These are phyloP conservation scores for Channallabes apus DNA, from an alignment of 2,797 vertebrate genomes.

Conservation along the genomic window DNA sequence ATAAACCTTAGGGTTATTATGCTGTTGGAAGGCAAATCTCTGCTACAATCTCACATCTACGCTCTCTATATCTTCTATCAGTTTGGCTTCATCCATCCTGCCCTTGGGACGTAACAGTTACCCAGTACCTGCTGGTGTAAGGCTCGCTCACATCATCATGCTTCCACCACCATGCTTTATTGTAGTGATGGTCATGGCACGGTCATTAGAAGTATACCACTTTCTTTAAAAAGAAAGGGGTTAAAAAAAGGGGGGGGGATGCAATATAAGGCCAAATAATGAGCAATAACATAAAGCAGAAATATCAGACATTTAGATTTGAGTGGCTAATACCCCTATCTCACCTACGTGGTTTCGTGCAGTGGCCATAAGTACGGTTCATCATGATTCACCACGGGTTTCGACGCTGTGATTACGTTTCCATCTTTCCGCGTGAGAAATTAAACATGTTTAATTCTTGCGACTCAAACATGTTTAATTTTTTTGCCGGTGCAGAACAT, in stretches of 20 bases:
- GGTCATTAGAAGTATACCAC: not conserved
- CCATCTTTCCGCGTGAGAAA: no score
- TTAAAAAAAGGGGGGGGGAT: no score
- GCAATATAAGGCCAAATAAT: slow-evolving; percentile 2
- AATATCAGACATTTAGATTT: not conserved
- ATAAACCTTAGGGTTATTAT: not conserved
- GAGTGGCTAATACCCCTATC: no score
- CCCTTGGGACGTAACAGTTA: not conserved
- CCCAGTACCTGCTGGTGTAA: not conserved
- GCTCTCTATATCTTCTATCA: not conserved
- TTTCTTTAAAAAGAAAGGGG: no score
- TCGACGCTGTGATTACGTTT: no score
- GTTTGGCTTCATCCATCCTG: not conserved
- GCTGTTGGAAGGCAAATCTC: not conserved
- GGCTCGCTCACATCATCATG: not conserved
- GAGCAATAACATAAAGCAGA: slow-evolving; percentile 4
- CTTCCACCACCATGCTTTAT: slow-evolving; percentile 1
- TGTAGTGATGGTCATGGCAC: not conserved
- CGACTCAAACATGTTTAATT: no score
- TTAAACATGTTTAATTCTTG: no score
- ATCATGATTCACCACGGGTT: no score
- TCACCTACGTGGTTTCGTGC: no score
- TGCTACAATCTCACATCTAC: not conserved
- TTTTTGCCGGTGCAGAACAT: no score
- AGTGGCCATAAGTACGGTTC: no score